Percentiles rank a stretch among this genome's conserved stretches.
Evolutionary conservation across 2,797 vertebrate genomes (phyloP).

Genomic region (Malurus splendens): DNA sequence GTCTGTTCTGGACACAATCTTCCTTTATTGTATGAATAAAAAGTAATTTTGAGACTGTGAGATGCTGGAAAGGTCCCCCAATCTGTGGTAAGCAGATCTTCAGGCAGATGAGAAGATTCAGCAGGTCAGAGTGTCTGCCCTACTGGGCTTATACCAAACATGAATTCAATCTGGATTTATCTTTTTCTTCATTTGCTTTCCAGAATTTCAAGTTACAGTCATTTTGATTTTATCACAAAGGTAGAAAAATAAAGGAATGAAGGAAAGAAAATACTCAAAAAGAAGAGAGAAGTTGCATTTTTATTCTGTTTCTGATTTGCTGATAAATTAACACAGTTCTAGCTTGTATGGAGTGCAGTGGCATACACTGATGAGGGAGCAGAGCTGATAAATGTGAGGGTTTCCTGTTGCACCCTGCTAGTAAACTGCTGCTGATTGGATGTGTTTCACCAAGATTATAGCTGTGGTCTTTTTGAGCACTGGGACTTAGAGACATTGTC

Average conservation of each 20-base stretch:
- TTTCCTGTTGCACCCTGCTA: constrained; percentile 61
- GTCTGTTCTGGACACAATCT: not conserved
- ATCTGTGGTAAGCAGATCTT: not conserved
- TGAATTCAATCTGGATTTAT: not conserved
- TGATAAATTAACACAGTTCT: constrained; percentile 35
- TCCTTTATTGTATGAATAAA: not conserved
- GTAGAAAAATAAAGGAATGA: not conserved
- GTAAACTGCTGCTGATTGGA: constrained; percentile 44
- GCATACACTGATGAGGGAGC: constrained; percentile 34
- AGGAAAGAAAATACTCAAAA: not conserved
- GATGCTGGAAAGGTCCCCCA: not conserved
- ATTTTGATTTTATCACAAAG: not conserved
- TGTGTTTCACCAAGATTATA: not conserved
- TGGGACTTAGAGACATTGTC: not conserved
- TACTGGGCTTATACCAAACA: not conserved
- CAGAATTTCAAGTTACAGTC: not conserved
- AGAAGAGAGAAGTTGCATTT: not conserved
- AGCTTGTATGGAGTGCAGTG: constrained; percentile 5
- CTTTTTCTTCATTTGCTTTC: not conserved
- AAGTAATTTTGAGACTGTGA: not conserved
- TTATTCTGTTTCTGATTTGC: constrained; percentile 13
- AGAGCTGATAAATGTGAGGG: constrained; percentile 25
- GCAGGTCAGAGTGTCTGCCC: not conserved
- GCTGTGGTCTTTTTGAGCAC: constrained; percentile 28
- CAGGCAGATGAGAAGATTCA: not conserved